Base-by-base conservation (phyloP, 2,888 invertebrate species). In the Hymenopus coronatus region DNA sequence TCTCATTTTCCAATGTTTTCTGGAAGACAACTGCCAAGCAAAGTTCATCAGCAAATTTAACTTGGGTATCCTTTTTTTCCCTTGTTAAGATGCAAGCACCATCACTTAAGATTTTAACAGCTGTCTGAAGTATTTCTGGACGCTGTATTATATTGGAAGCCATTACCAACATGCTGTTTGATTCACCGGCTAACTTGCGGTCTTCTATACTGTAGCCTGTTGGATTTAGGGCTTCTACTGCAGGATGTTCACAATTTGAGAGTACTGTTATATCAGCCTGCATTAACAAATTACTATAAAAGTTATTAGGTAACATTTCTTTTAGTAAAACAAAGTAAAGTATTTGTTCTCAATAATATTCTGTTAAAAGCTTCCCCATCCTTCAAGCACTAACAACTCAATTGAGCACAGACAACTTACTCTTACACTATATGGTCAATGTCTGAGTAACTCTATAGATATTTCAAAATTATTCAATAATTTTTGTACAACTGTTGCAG, bases 191-290 rank as follows among this genome's bases (percentile, higher is more conserved):
- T 0, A 96, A 84, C 91, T 96, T 96, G 90, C 95, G 96, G 4
- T 96, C 95, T 90, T 95, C 95, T 0, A 96, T 93, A 4, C 93
- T 0, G 27, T 33, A 82, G n/a, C 87, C 87, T 81, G 82, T 15
- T 15, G 93, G 91, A 0, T 95, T 94, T 91, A 95, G 92, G 84
- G 94, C 93, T 25, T 94, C 91, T 3, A 94, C 92, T 1, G 94
- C 30, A 94, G 93, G 90, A 82, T 90, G 90, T 20, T 92, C 91
- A 4, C 91, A 87, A 3, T 92, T 90, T 7, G 91, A 91, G 1
- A 96, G 92, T 0, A 97, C 92, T 87, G 94, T 93, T 0, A 96
- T 93, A 86, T 96, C 96, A 0, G 96, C 95, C 91, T 96, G 96
- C 6, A 97, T 30, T 15, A 83, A 83, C 40, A 40, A 40, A 33